Base-by-base conservation (phyloP, 2,113 vertebrate species). In the Scomber japonicus region DNA sequence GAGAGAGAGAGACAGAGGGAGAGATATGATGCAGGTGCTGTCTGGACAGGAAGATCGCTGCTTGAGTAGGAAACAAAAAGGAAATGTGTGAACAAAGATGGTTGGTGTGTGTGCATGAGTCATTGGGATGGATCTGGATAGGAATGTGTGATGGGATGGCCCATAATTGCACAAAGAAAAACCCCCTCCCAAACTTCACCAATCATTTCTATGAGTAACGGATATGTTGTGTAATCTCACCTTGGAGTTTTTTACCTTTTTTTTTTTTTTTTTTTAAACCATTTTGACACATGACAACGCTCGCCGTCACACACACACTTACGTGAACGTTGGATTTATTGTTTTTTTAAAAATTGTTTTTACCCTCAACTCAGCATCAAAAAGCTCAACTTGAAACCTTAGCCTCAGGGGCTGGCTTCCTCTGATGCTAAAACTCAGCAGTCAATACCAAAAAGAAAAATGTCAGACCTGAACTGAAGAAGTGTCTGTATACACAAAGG, bases 1-100 rank as follows among this genome's bases (percentile, higher is more conserved):
- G 48, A 31, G 12, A 53, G 24, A 16, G 24, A 14, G 8, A 51
- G 48, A 31, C 19, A 53, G 24, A 16, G 19, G 48, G 63, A 45
- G 64, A 65, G 75, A 45, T 53, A 46, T 44, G 55, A 60, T 82
- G 88, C 91, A 92, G 90, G 90, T 94, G 87, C 50, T 77, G 86
- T 83, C 74, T 81, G 82, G 68, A 78, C 87, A 86, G 91, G 88
- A 91, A 86, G 73, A 80, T 51, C 50, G 1, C 70, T 69, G 80
- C 73, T 50, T 9, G 68, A 73, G 61, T 59, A 72, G 88, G 86
- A 89, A 90, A 73, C 56, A 68, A 59, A 77, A 57, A 87, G 84
- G 88, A 89, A 92, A 83, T 3, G 71, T 64, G 74, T 46, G 75
- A 80, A 83, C 81, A 84, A 74, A 88, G 87, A 70, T 80, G 85